Evolutionary conservation across 2,113 vertebrate species (phyloP), one percentile per base, ranked within the genome.

Genomic region (Sterrhoptilus dennistouni): DNA sequence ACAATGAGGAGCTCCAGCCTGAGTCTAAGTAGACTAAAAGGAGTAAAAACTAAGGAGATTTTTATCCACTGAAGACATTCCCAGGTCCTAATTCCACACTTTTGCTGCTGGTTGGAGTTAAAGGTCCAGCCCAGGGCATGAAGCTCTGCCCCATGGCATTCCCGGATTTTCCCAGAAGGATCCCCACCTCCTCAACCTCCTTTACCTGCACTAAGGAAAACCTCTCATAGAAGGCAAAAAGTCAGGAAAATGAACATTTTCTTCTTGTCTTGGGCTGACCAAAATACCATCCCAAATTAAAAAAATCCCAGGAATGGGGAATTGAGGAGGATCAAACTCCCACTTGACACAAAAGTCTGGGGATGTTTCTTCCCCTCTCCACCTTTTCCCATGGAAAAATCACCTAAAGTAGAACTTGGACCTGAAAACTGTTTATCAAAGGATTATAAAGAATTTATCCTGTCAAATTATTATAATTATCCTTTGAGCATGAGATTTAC

Each of bases 21-120:
- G 49, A 35, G 45, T 77, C 60, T 63, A 82, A 45, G 19, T 20
- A 45, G 44, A 45, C 44, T 45, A 45, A 45, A 45, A 45, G 19
- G 5, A 45, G 44, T 45, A 45, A 45, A 45, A 20, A 45, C 44
- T 20, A 45, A 45, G 85, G 8, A 38, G 74, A 80, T 95, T 94
- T 95, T 92, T 76, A 63, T 36, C 77, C 92, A 45, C 75, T 83
- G 38, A 92, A 97, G 44, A 96, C 90, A 86, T 66, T 87, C 49
- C 91, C 44, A 21, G n/a, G 56, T 85, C 94, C 94, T 61, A 59
- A 83, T 90, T 88, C 52, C 71, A 61, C 40, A 8, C 8, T 75
- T 92, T 36, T 87, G 61, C 38, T 70, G 38, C 17, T n/a, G 81
- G 60, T n/a, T 85, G 82, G 36, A 50, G 59, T 54, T 9, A 11